These are phyloP conservation scores for Ophion costatus DNA, from an alignment of 2,888 invertebrate genomes.

Conservation along the genomic window DNA sequence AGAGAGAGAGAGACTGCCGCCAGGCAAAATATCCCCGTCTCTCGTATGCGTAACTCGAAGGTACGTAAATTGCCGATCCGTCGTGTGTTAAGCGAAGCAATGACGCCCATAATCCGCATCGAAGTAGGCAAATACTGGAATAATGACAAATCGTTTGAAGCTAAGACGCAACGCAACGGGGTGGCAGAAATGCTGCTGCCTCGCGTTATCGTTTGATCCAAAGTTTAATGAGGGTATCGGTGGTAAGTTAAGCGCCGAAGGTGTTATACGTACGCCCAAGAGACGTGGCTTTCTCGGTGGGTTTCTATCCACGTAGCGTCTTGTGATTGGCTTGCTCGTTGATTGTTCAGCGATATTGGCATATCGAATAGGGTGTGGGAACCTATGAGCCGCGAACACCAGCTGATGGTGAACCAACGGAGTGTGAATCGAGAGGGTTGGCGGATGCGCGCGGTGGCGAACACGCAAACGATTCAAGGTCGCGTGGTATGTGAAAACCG, in stretches of 20 bases:
- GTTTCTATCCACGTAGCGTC: neutral
- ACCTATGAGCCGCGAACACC: constrained; percentile 46
- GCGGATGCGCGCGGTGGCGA: constrained; percentile 1
- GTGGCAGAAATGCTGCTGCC: neutral
- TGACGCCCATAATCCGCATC: constrained; percentile 13
- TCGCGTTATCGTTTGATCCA: constrained; percentile 19
- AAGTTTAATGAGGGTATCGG: constrained; percentile 40
- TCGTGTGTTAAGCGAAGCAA: neutral
- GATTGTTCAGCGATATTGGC: constrained; percentile 12
- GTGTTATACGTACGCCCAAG: neutral
- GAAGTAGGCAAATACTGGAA: constrained; percentile 4
- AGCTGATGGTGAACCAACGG: constrained; percentile 36
- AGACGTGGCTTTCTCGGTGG: no score
- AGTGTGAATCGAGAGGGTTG: constrained; percentile 22
- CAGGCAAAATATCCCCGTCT: neutral
- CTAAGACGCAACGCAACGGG: constrained; percentile 13
- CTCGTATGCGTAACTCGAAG: neutral
- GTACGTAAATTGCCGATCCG: neutral
- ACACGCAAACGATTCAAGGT: constrained; percentile 49
- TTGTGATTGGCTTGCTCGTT: neutral
- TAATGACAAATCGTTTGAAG: constrained; percentile 33
- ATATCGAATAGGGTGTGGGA: constrained; percentile 16
- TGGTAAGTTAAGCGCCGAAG: neutral
- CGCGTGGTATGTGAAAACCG: constrained; percentile 48
- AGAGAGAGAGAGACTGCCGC: neutral